These are phyloP conservation scores for Smittia aterrima DNA, from an alignment of 2,888 invertebrate species.

Conservation along the genomic window DNA sequence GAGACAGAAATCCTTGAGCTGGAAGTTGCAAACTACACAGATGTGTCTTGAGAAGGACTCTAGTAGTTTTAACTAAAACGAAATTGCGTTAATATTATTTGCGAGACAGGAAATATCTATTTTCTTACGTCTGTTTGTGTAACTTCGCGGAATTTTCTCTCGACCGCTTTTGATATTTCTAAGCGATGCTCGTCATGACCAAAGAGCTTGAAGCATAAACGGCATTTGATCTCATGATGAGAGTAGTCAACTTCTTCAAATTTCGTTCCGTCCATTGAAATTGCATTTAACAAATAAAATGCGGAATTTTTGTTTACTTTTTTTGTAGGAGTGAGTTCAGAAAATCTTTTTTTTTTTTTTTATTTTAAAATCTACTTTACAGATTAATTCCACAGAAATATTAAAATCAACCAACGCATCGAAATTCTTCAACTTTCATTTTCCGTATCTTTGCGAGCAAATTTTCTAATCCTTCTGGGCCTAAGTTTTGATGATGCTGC, in stretches of 20 bases:
- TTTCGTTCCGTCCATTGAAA: no score
- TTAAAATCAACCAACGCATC: background rate
- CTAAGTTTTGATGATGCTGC: constrained; percentile 20
- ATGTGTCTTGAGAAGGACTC: background rate
- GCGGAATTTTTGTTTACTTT: no score
- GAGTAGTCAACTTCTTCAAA: background rate
- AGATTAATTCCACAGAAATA: no score
- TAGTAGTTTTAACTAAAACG: constrained; percentile 3
- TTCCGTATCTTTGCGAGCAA: constrained; percentile 21
- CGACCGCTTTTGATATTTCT: background rate
- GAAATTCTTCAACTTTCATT: constrained; percentile 32
- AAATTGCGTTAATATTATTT: background rate
- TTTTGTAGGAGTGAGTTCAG: no score
- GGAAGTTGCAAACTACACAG: constrained; percentile 16
- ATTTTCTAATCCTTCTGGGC: background rate
- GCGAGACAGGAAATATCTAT: background rate
- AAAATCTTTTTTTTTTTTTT: no score
- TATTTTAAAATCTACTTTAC: no score
- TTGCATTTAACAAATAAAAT: no score
- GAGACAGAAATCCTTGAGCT: background rate
- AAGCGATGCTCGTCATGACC: background rate
- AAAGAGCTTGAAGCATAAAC: constrained; percentile 20
- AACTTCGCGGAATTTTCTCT: constrained; percentile 1
- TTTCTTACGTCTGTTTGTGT: constrained; percentile 22
- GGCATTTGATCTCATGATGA: constrained; percentile 7